A percentile compares a stretch with the other conserved stretches of the same genome.
These are phyloP conservation scores for Popillia japonica DNA, from an alignment of 1,140 invertebrate species.

Conservation along the genomic window DNA sequence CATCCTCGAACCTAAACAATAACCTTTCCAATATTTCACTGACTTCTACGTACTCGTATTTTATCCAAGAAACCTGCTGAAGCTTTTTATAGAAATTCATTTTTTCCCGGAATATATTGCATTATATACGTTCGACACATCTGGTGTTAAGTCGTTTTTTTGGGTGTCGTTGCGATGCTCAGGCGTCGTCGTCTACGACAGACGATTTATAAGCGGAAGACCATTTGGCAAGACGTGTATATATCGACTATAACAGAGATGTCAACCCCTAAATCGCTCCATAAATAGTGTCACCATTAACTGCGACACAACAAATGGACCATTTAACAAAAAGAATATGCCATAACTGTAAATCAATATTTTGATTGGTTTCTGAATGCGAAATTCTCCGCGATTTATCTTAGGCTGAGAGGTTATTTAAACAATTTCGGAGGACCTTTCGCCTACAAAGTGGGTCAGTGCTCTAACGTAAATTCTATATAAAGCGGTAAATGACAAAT, in stretches of 20 bases:
- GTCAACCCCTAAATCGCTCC: conserved; percentile 16
- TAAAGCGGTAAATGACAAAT: background rate
- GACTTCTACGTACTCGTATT: background rate
- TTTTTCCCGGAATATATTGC: conserved; percentile 28
- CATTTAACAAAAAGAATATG: conserved; percentile 31
- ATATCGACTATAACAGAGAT: conserved; percentile 24
- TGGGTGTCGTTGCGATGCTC: conserved; percentile 23
- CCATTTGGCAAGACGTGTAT: conserved; percentile 24
- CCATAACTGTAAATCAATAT: conserved; percentile 7
- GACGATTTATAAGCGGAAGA: conserved; percentile 33
- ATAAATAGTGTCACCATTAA: conserved; percentile 28
- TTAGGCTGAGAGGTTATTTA: background rate
- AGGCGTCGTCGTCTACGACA: conserved; percentile 27
- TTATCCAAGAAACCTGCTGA: conserved; percentile 8
- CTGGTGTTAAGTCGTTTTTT: conserved; percentile 23
- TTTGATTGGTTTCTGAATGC: conserved; percentile 18
- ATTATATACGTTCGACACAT: conserved; percentile 35
- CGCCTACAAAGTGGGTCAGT: background rate
- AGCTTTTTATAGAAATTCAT: conserved; percentile 30
- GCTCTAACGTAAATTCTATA: background rate
- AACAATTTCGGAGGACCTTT: background rate
- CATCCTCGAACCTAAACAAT: conserved; percentile 5
- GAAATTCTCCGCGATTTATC: background rate
- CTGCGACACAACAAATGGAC: conserved; percentile 19
- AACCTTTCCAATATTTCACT: conserved; percentile 23